phyloP scores from a whole-genome alignment of 2,797 vertebrate species.

The Glossophaga mutica region DNA sequence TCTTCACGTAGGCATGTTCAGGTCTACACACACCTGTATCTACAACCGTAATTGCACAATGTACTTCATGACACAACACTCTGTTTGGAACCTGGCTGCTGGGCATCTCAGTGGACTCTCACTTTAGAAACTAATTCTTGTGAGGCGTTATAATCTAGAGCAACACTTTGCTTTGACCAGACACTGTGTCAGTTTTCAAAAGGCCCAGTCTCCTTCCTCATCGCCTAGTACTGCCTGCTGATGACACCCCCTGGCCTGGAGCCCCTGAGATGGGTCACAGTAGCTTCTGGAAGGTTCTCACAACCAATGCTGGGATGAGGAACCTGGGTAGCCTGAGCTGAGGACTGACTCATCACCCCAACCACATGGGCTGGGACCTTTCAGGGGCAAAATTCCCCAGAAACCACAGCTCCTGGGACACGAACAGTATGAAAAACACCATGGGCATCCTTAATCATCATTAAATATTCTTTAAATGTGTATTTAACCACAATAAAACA shows the following conservation, averaged over 20 bases:
- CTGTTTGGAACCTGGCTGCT: background rate
- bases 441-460: accelerated
- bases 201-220: too few relatives aligned
- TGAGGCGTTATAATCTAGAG: background rate
- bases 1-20: background rate
- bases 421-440: accelerated
- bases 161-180: background rate
- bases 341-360: accelerated
- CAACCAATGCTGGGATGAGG: background rate
- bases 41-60: background rate
- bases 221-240: background rate
- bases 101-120: background rate
- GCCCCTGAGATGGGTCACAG: background rate
- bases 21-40: background rate
- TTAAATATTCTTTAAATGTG: background rate
- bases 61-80: background rate
- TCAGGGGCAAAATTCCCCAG: background rate
- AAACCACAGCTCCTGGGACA: too few relatives aligned
- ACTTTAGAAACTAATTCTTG: background rate
- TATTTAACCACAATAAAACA: accelerated
- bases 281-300: background rate
- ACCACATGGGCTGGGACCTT: background rate
- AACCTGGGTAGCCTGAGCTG: background rate
- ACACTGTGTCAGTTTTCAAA: background rate
- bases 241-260: background rate